Evolutionary conservation across 2,888 invertebrate species (phyloP), one percentile per base, ranked within the genome.

Genomic region (Tupiocoris notatus): DNA sequence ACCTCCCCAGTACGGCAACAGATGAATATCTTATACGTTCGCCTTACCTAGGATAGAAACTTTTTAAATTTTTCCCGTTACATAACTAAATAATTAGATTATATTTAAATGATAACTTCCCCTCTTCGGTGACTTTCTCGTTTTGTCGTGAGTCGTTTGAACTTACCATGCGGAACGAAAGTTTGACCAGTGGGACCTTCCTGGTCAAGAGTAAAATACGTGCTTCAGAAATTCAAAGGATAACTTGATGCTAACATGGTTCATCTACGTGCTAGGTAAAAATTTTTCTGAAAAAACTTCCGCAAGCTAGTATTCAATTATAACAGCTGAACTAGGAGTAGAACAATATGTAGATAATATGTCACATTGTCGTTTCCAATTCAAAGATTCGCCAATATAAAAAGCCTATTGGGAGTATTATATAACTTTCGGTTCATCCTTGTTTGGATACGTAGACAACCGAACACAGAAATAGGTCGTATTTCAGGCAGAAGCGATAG

Each of bases 1-100:
- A 39, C 39, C 39, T 39, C 39, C 39, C 39, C n/a, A 7, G 39
- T 12, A 39, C 39, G 39, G 39, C 39, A 39, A 39, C 39, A 39
- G 39, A 39, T 39, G 39, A 39, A 12, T 39, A 39, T 39, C 39
- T 39, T 12, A 12, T 3, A 39, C 39, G 6, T 39, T 39, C 3
- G 39, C 39, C 39, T 3, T 39, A 7, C 39, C 39, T 39, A 39
- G 12, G 39, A 39, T 39, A 39, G 3, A 39, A 39, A 3, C 39
- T 39, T 39, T 39, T 39, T 39, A 39, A 7, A 39, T 39, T 39
- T n/a, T n/a, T n/a, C 3, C 6, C 6, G 39, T 67, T 67, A 67
- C 67, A 54, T 67, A 67, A 67, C 21, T 1, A 67, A 67, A 67
- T 67, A 67, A 67, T 67, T 67, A 67, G 67, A 67, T 67, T 67